Evolutionary conservation across 2,888 invertebrate species (phyloP), one percentile per base, ranked within the genome.

Genomic region (Lordiphosa andalusiaca): DNA sequence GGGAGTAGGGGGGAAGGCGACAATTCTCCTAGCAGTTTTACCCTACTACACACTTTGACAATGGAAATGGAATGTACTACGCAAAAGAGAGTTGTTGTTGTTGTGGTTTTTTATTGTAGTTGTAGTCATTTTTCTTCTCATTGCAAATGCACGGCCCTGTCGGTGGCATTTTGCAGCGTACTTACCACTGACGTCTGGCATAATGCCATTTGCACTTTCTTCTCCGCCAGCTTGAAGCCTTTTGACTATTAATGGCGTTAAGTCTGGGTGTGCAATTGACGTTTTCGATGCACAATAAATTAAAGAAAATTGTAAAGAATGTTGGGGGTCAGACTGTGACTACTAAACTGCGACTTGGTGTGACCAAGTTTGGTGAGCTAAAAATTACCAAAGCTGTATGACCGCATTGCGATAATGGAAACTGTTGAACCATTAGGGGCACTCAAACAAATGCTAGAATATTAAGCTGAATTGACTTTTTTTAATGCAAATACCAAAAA

Each of bases 141-240:
- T 30, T 30, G 30, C 30, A 30, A 30, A 64, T 64, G 38, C 52
- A 55, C 25, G n/a, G 23, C 35, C 25, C 25, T 64, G 25, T 30
- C 4, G 5, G 9, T 5, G 4, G 30, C 16, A 40, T 9, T 37
- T 21, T 21, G 9, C 12, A 36, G n/a, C 2, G 1, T 86, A 91
- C 91, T 92, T 87, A 92, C 91, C 90, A 94, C 94, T 86, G 93
- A 91, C 81, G 92, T 90, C 90, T 94, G 94, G 91, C 93, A 93
- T 90, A 93, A 91, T 89, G 93, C 93, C 93, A 93, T 93, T 63
- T 87, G 87, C 69, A 82, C 81, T 84, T 88, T 88, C 73, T 88
- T 88, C 64, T 88, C 88, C 56, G 88, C 89, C 88, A 88, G 84
- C 46, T 88, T 88, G 73, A 86, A 60, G 81, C 81, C 70, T 72